A percentile compares a stretch with the other conserved stretches of the same genome.
Conservation (phyloP, 2,797 vertebrate genomes). For the Pampus argenteus region DNA sequence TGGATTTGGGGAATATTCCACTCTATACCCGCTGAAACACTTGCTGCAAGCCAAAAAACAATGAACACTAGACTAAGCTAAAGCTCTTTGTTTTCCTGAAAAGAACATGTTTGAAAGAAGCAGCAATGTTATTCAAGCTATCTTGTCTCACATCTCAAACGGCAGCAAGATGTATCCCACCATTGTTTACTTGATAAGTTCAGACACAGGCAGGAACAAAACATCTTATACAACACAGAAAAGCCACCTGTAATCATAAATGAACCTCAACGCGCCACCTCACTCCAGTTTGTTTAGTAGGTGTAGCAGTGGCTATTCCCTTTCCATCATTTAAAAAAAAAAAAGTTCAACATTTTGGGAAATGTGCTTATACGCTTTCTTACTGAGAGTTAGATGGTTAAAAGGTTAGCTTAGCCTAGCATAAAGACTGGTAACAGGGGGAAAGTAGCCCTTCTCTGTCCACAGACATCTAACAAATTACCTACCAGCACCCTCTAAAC, state of each 20-base stretch:
- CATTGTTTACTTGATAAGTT: constrained; percentile 43
- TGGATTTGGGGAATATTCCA: constrained; percentile 48
- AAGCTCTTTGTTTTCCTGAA: constrained; percentile 56
- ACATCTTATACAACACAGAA: constrained; percentile 46
- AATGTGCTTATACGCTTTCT: neutral
- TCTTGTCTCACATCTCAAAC: constrained; percentile 65
- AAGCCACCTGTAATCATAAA: constrained; percentile 62
- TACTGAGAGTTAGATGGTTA: neutral
- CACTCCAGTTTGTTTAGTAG: constrained; percentile 28
- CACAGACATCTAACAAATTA: too few relatives aligned
- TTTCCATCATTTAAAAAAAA: neutral
- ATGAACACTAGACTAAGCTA: constrained; percentile 36
- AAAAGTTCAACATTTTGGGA: constrained; percentile 5
- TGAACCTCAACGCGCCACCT: constrained; percentile 52
- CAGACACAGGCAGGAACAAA: constrained; percentile 44
- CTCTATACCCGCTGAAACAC: constrained; percentile 24
- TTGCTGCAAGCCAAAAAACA: constrained; percentile 36
- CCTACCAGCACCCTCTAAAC: too few relatives aligned
- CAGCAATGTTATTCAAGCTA: constrained; percentile 45
- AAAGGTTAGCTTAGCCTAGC: neutral
- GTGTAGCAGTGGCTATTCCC: neutral
- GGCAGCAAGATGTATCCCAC: constrained; percentile 44
- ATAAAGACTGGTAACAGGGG: neutral
- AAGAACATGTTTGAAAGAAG: constrained; percentile 44
- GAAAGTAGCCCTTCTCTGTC: neutral